Evolutionary conservation across 1,140 invertebrate species (phyloP).

Genomic region (Tetragonula clypearis): DNA sequence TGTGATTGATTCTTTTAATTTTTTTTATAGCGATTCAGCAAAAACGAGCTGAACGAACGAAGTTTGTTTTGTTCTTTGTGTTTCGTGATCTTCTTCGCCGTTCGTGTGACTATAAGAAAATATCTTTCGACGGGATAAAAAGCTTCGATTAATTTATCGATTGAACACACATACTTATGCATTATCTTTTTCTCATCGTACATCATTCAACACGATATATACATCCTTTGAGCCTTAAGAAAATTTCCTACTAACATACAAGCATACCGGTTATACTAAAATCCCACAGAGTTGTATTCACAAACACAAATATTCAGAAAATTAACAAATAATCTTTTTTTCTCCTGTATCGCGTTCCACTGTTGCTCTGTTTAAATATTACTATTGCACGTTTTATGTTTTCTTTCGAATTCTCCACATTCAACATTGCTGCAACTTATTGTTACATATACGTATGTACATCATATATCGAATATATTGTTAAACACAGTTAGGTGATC

Average conservation of each 20-base stretch:
- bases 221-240: conserved; percentile 22
- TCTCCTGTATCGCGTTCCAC: not conserved
- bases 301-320: conserved; percentile 35
- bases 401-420: not conserved
- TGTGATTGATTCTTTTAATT: not conserved
- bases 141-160: conserved; percentile 47
- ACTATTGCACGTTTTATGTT: conserved; percentile 46
- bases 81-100: not conserved
- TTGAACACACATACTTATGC: conserved; percentile 58
- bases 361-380: conserved; percentile 16
- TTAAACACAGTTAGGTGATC: conserved; percentile 32
- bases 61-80: not conserved
- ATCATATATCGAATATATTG: conserved; percentile 6
- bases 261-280: conserved; percentile 26
- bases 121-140: conserved; percentile 41
- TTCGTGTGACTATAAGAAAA: conserved; percentile 49
- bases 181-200: conserved; percentile 34
- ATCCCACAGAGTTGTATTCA: conserved; percentile 16
- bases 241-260: conserved; percentile 11
- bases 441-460: conserved; percentile 1
- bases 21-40: not conserved
- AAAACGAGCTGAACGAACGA: not conserved
- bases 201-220: conserved; percentile 24
- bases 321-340: conserved; percentile 17
- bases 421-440: not conserved